Base-by-base conservation (phyloP, 92 coral and sea anemone species). In the Epizoanthus illoricatus region DNA sequence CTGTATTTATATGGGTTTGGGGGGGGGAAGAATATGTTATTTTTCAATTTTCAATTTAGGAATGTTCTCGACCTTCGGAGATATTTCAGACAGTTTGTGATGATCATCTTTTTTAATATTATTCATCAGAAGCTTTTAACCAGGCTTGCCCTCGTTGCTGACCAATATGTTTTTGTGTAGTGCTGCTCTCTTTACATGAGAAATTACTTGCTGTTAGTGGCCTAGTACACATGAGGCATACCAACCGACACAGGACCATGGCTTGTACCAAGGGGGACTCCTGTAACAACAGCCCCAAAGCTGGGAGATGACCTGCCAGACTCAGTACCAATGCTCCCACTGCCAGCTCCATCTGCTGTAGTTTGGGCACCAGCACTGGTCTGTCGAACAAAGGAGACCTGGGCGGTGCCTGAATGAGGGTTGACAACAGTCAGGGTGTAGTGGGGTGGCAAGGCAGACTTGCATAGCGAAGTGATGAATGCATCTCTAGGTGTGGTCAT, bases 221-320 rank as follows among this genome's bases (percentile, higher is more conserved):
- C n/a, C n/a, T n/a, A n/a, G 42, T 2, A 12, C 7, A 21, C 24
- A 12, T 20, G 17, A n/a, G 40, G 56, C 56, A 68, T 15, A 86
- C 97, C 85, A 74, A 97, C 99, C 70, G 97, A 90, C 72, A 97
- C 99, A 64, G 99, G 98, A 2, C 98, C 99, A 90, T 94, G 93
- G 73, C 95, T 88, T 43, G 98, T 91, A 2, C 98, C 99, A 21
- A 92, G 94, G 43, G 99, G 92, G 41, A 89, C 84, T 40, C 98
- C 98, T 28, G 99, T 86, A 43, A 97, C 85, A 58, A 97, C 97
- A 62, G 97, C 88, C 36, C 93, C 90, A 68, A 89, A 90, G 23
- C 97, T 92, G 49, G 90, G 84, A 73, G 89, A 94, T 21, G 90
- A 86, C 58, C 86, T 79, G 65, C 68, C 75, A 2, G 94, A 84